Evolutionary conservation across 2,113 vertebrate genomes (phyloP), one percentile per base, ranked within the genome.

Genomic region (Leptocoma aspasia): DNA sequence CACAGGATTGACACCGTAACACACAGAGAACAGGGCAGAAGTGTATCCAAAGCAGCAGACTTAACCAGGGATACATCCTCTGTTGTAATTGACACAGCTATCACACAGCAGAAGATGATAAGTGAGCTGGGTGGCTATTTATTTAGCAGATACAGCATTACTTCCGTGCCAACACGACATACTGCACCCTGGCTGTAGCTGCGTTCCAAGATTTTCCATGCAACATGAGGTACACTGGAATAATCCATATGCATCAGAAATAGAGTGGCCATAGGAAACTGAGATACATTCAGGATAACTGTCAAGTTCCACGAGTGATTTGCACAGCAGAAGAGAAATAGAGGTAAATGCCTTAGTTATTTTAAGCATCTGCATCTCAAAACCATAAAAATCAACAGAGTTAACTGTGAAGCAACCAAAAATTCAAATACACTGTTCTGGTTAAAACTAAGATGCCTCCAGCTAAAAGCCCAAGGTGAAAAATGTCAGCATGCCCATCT

Each of bases 1-100:
- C 31, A 35, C 0, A 1, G 54, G 41, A 75, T 0, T 26, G 65
- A 72, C 42, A 47, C 0, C 0, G 1, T 26, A 83, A 80, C 41
- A 70, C 10, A 61, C 2, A 41, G 7, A 88, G 26, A 60, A 56
- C 6, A 37, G 16, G 23, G 31, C 9, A 77, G 23, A 68, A 86
- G 20, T 4, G 8, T 15, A 72, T 30, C 11, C 70, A 77, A 42
- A 80, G 54, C 33, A 60, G 28, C 28, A 53, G 26, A 49, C 19
- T 54, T 37, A 42, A 57, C 16, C 6, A 5, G 9, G 23, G 24
- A 28, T 22, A 45, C 13, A 66, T 47, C 10, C 54, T 64, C 44
- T 63, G 50, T 24, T 80, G 45, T 23, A 52, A 54, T 0, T 31
- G 33, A 17, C 37, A 57, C 0, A 86, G 44, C n/a, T 84, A 68